A percentile compares a stretch with the other conserved stretches of the same genome.
These are phyloP conservation scores for Xestia rhomboidea DNA, from an alignment of 2,888 invertebrate genomes.

Conservation along the genomic window DNA sequence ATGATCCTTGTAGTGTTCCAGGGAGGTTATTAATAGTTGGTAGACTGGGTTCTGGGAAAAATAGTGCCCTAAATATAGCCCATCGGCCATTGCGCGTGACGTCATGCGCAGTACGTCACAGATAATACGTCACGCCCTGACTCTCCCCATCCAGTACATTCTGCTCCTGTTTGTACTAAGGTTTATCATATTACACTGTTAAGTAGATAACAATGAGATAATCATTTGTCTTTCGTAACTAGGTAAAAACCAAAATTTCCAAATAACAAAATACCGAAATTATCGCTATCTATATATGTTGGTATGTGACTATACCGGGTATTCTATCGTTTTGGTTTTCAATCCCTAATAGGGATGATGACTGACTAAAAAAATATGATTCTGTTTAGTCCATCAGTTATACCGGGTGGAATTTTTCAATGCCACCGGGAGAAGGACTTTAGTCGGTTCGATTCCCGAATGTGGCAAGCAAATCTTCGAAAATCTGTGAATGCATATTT, in stretches of 20 bases:
- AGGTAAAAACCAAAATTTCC: constrained; percentile 20
- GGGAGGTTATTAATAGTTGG: constrained; percentile 5
- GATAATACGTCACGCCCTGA: constrained; percentile 72
- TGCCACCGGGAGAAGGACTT: no score
- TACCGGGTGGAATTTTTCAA: no score
- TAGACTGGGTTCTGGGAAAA: constrained; percentile 36
- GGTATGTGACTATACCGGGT: neutral
- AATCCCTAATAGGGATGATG: no score
- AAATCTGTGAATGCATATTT: no score
- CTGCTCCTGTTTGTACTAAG: constrained; percentile 24
- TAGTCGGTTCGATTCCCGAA: no score
- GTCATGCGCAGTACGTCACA: constrained; percentile 80
- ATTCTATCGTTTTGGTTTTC: constrained; percentile 13
- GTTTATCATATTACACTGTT: neutral
- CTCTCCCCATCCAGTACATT: constrained; percentile 40
- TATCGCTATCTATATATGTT: constrained; percentile 11
- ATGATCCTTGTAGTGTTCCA: constrained; percentile 8
- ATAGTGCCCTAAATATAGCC: constrained; percentile 51
- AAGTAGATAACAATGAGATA: constrained; percentile 1
- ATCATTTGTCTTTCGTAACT: constrained; percentile 11
- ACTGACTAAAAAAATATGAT: no score
- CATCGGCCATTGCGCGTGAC: constrained; percentile 69
- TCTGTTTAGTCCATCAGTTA: no score
- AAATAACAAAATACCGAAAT: constrained; percentile 24
- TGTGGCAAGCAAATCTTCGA: no score